phyloP scores from a whole-genome alignment of 2,797 vertebrate species.

The Fundulus diaphanus region DNA sequence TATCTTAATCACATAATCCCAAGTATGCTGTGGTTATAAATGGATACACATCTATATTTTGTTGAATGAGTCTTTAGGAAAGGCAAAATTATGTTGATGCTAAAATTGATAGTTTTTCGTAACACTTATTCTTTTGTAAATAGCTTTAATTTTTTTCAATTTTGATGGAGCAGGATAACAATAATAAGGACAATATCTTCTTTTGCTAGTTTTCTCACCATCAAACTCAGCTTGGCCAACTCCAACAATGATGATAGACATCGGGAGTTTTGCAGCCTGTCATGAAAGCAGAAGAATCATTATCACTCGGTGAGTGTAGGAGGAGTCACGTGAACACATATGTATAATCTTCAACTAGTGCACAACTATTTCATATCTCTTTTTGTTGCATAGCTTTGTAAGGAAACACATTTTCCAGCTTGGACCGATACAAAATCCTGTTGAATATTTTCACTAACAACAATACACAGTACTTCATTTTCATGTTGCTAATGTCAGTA shows the following conservation, averaged over 20 bases:
- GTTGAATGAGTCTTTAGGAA: not conserved
- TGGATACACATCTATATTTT: not conserved
- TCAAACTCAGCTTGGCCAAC: conserved; percentile 97
- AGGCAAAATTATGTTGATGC: not conserved
- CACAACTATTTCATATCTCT: conserved; percentile 18
- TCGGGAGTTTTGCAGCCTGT: conserved; percentile 94
- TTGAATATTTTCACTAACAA: conserved; percentile 15
- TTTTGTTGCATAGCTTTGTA: conserved; percentile 16
- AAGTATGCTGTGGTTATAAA: not conserved
- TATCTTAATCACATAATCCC: conserved; percentile 2
- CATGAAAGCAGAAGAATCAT: conserved; percentile 48
- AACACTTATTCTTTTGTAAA: not conserved
- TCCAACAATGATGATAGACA: conserved; percentile 97
- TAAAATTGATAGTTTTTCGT: not conserved
- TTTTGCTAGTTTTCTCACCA: conserved; percentile 78
- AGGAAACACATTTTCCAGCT: conserved; percentile 38
- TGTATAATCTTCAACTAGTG: conserved; percentile 3
- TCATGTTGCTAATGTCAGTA: not conserved
- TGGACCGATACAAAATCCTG: conserved; percentile 18
- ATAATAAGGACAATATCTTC: not conserved
- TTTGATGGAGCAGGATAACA: not conserved
- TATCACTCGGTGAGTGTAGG: conserved; percentile 26
- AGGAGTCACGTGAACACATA: conserved; percentile 27
- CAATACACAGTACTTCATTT: not conserved
- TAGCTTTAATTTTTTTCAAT: not conserved